These are phyloP conservation scores for Drosophila eugracilis DNA, from an alignment of 1,140 invertebrate genomes.

Conservation along the genomic window DNA sequence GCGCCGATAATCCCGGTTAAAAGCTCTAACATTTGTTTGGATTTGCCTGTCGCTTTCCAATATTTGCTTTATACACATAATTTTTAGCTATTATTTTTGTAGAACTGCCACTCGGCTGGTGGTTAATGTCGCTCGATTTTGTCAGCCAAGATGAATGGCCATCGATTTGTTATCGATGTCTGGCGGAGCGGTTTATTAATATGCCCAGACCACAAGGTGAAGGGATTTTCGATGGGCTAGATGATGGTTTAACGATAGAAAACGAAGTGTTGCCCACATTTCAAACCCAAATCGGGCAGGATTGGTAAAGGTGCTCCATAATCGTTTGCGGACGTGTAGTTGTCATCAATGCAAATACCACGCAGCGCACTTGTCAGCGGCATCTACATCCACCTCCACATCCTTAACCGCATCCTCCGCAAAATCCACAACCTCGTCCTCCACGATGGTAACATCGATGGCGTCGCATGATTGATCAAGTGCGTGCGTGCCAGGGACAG, in stretches of 20 bases:
- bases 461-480: conserved; percentile 78
- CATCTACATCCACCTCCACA: conserved; percentile 19
- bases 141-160: conserved; percentile 60
- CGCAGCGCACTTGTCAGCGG: conserved; percentile 52
- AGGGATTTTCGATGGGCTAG: conserved; percentile 23
- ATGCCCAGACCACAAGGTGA: conserved; percentile 58
- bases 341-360: conserved; percentile 82
- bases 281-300: conserved; percentile 15
- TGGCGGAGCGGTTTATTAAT: conserved; percentile 78
- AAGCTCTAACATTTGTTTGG: conserved; percentile 79
- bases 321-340: conserved; percentile 75
- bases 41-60: conserved; percentile 61
- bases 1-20: conserved; percentile 78
- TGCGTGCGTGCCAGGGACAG: conserved; percentile 75
- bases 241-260: neutral
- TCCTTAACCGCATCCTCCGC: neutral
- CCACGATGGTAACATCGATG: conserved; percentile 39
- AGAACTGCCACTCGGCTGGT: conserved; percentile 30
- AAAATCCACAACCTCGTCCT: conserved; percentile 48
- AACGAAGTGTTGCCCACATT: conserved; percentile 23
- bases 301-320: conserved; percentile 48
- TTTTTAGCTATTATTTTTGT: conserved; percentile 62
- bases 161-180: conserved; percentile 69
- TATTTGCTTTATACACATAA: conserved; percentile 65
- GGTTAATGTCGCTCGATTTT: conserved; percentile 75